phyloP scores from a whole-genome alignment of 1,140 invertebrate species.

The Scaptomyza graminum region DNA sequence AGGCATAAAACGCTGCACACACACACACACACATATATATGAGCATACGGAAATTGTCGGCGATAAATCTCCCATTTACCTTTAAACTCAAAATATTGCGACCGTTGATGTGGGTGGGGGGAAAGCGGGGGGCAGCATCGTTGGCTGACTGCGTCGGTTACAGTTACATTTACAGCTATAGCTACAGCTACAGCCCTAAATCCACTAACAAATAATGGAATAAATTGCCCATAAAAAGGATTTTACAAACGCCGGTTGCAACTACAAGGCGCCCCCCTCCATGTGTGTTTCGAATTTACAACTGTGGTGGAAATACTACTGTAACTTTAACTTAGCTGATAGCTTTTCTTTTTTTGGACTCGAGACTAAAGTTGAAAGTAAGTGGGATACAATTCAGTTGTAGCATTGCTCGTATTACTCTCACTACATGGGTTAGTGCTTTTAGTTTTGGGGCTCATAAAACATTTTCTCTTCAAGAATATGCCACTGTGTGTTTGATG shows the following conservation, averaged over 20 bases:
- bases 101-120: conserved; percentile 30
- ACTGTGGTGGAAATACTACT: conserved; percentile 22
- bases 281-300: conserved; percentile 72
- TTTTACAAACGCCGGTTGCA: conserved; percentile 77
- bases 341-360: conserved; percentile 24
- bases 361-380: conserved; percentile 15
- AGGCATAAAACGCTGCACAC: conserved; percentile 31
- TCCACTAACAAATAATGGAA: conserved; percentile 81
- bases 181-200: conserved; percentile 63
- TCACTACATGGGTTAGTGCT: not conserved
- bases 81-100: conserved; percentile 78
- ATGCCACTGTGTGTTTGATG: too few relatives aligned
- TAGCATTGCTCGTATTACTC: conserved; percentile 4
- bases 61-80: conserved; percentile 79
- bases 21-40: not conserved
- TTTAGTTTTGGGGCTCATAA: not conserved
- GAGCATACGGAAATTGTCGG: conserved; percentile 65
- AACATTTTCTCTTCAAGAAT: not conserved
- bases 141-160: conserved; percentile 42
- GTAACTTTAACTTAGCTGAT: conserved; percentile 37
- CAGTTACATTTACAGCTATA: conserved; percentile 62
- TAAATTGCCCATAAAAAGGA: conserved; percentile 81
- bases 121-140: not conserved
- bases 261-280: conserved; percentile 52
- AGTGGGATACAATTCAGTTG: conserved; percentile 18